Base-by-base conservation (phyloP, 2,797 vertebrate genomes). In the Micropoecilia bifurca region DNA sequence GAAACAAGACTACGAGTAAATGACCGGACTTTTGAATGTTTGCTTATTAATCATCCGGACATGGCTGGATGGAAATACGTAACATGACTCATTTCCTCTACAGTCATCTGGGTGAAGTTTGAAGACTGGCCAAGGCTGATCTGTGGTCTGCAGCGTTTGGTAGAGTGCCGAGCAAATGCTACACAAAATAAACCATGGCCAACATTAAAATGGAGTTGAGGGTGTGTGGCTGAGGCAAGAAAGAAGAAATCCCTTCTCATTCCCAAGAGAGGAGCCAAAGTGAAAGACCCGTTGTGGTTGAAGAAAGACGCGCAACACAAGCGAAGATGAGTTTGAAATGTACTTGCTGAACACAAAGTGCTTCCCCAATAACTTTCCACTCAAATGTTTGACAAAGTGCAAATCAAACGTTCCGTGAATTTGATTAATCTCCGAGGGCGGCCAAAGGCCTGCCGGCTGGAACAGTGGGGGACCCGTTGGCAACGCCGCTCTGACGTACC, bases 341-440 rank as follows among this genome's bases (percentile, higher is more conserved):
- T 71, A 48, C 53, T 81, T 78, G 77, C 25, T 55, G 45, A 88
- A 91, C 91, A 86, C 80, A 81, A 89, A 89, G 82, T 75, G 77
- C 75, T 84, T 85, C 83, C 85, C 82, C 28, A 83, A 93, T 93
- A 75, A 90, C 91, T 93, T 86, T 72, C 83, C 72, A 36, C 63
- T 81, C 80, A 79, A 91, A 89, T 90, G 76, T 90, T 88, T 92
- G 92, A 93, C 92, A 87, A 90, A 93, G 93, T 94, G 91, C 90
- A 93, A 94, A 94, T 93, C 90, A 93, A 94, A 91, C 85, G 88
- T 89, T 90, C 82, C 59, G 20, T 89, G 90, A 93, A 93, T 94
- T 91, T 91, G 91, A 94, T 94, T 93, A 92, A 94, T 92, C 93
- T 85, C 92, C 12, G 45, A 89, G 88, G 94, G 91, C 89, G 90